Conservation (phyloP, 2,113 vertebrate species). For the Dolichotis patagonum region DNA sequence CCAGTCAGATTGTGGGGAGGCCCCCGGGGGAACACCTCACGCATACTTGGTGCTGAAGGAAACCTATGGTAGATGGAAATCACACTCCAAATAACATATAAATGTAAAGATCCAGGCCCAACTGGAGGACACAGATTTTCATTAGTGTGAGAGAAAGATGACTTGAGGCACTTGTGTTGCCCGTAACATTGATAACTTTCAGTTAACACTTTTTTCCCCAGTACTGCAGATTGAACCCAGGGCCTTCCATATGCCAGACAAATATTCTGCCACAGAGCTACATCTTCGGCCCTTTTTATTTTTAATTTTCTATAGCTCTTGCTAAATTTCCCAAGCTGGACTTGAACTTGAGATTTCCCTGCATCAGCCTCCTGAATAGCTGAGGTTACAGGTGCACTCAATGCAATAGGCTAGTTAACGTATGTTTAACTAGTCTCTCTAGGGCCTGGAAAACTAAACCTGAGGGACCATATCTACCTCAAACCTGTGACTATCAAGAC, state of each 20-base stretch:
- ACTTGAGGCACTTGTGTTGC: neutral
- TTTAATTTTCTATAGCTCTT: neutral
- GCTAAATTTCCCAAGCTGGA: neutral
- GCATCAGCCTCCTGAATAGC: neutral
- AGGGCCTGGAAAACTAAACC: neutral
- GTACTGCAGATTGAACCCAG: neutral
- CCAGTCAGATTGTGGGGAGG: neutral
- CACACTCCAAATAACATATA: neutral
- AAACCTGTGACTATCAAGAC: neutral
- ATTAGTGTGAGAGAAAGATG: neutral
- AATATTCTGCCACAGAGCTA: neutral
- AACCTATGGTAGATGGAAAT: neutral
- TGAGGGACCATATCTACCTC: neutral
- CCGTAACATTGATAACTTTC: neutral
- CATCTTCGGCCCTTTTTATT: neutral
- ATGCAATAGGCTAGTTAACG: neutral
- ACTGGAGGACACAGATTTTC: neutral
- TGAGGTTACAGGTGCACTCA: neutral
- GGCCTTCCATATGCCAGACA: neutral
- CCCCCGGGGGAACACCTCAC: fast-evolving
- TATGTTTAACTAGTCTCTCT: neutral
- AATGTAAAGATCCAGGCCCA: neutral
- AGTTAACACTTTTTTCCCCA: neutral
- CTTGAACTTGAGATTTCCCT: neutral
- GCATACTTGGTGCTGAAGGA: fast-evolving